A percentile compares a stretch with the other conserved stretches of the same genome.
phyloP scores from a whole-genome alignment of 1,140 invertebrate species.

The Daktulosphaira vitifoliae region DNA sequence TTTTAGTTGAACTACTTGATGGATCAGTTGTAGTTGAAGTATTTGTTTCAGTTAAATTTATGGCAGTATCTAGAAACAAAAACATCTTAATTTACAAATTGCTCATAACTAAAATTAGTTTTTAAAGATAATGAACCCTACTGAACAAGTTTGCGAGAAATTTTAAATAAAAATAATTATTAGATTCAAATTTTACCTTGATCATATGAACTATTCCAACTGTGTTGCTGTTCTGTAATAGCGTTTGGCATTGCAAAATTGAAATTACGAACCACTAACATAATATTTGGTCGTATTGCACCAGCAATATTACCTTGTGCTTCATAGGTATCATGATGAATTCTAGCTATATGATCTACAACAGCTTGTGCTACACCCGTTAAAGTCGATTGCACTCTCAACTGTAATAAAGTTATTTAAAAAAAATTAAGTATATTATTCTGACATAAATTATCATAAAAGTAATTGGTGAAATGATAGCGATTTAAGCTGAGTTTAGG shows the following conservation, averaged over 20 bases:
- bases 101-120: background rate
- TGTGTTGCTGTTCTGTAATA: constrained; percentile 48
- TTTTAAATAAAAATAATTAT: background rate
- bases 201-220: constrained; percentile 26
- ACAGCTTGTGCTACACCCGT: constrained; percentile 78
- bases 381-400: constrained; percentile 67
- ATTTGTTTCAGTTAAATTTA: constrained; percentile 33
- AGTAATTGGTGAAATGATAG: background rate
- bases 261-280: constrained; percentile 76
- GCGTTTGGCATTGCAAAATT: constrained; percentile 66
- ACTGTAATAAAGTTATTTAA: constrained; percentile 46
- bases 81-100: constrained; percentile 5
- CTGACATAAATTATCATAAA: constrained; percentile 1
- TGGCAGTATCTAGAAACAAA: constrained; percentile 28
- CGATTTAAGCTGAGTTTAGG: too few species aligned
- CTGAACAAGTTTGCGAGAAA: background rate
- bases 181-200: constrained; percentile 8
- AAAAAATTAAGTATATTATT: too few species aligned
- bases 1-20: constrained; percentile 5
- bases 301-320: constrained; percentile 40
- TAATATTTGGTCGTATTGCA: constrained; percentile 66
- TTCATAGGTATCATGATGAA: constrained; percentile 74
- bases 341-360: constrained; percentile 71
- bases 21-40: constrained; percentile 24
- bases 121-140: background rate